Conservation (phyloP, 2,797 vertebrate species). For the Channallabes apus region DNA sequence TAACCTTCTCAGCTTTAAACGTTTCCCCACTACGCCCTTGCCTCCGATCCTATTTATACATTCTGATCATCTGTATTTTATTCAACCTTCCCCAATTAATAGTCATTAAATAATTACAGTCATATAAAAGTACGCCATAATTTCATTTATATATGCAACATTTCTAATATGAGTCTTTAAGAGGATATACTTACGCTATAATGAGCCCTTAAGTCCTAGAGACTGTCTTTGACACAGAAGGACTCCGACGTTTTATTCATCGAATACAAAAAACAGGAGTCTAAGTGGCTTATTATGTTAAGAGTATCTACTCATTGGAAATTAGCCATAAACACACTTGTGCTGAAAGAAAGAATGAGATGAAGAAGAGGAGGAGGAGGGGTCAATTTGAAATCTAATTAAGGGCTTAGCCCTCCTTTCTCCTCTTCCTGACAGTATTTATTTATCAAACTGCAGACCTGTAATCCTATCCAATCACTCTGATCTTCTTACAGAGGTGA, state of each 20-base stretch:
- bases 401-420: slow-evolving; percentile 54
- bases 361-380: slow-evolving; percentile 10
- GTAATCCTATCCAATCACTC: slow-evolving; percentile 60
- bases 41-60: background rate
- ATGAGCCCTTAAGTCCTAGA: slow-evolving; percentile 6
- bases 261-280: background rate
- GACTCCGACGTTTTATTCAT: slow-evolving; percentile 26
- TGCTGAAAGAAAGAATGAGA: slow-evolving; percentile 24
- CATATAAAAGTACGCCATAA: background rate
- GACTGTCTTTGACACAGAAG: background rate
- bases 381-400: slow-evolving; percentile 58
- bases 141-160: background rate
- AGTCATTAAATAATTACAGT: background rate
- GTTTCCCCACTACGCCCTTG: background rate
- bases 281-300: slow-evolving; percentile 49
- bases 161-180: background rate
- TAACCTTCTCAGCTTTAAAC: background rate
- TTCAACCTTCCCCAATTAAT: background rate
- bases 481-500: slow-evolving; percentile 59
- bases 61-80: background rate
- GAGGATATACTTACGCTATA: background rate
- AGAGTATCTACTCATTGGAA: slow-evolving; percentile 45
- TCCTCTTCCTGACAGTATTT: slow-evolving; percentile 61
- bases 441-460: slow-evolving; percentile 67
- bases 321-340: slow-evolving; percentile 42